phyloP scores from a whole-genome alignment of 2,888 invertebrate species.

The Thereva unica region DNA sequence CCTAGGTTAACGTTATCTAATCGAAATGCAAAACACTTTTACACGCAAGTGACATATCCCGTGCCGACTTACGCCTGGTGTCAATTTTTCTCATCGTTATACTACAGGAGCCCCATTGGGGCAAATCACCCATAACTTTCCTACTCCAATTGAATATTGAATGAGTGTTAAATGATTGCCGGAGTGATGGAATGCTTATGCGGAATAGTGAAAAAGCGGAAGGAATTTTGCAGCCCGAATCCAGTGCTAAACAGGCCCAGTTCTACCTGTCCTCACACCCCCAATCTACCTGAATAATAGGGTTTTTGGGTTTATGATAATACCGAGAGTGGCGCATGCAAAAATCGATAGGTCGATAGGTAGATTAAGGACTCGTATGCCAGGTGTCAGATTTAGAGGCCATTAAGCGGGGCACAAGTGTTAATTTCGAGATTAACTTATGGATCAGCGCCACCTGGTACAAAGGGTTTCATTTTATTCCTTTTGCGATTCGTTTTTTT shows the following conservation, averaged over 20 bases:
- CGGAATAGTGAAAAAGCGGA: neutral
- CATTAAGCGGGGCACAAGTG: conserved; percentile 21
- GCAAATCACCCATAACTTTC: neutral
- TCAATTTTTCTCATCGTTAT: conserved; percentile 35
- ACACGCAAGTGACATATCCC: conserved; percentile 33
- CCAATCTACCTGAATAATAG: neutral
- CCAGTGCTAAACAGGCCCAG: no score
- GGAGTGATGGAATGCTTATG: neutral
- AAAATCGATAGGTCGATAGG: conserved; percentile 18
- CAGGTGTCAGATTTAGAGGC: conserved; percentile 8
- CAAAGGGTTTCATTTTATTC: neutral
- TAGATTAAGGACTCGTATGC: conserved; percentile 19
- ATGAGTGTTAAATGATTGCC: neutral
- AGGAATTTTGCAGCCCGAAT: conserved; percentile 16
- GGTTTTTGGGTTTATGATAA: conserved; percentile 7
- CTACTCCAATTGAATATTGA: conserved; percentile 15
- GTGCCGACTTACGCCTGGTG: conserved; percentile 36
- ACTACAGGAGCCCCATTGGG: neutral
- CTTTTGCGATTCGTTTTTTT: no score
- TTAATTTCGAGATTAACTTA: conserved; percentile 14
- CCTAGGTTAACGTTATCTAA: conserved; percentile 24
- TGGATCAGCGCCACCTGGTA: conserved; percentile 23
- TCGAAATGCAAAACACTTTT: conserved; percentile 35
- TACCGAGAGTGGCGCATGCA: neutral
- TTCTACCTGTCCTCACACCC: no score